Evolutionary conservation across 2,888 invertebrate genomes (phyloP).

Genomic region (Rhodophaea formosa): DNA sequence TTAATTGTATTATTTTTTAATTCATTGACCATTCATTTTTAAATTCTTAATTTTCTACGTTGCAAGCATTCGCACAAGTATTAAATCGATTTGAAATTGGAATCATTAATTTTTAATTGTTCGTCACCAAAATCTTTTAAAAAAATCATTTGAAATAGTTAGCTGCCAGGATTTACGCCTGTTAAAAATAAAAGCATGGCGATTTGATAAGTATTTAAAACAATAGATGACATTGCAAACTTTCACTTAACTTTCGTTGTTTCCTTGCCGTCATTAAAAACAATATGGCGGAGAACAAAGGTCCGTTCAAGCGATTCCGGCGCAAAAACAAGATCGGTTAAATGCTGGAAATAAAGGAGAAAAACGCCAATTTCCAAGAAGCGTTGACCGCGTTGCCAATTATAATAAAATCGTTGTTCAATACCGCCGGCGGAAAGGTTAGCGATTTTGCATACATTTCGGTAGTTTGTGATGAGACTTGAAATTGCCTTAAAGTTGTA

Average conservation of each 20-base stretch:
- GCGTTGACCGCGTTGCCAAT: conserved; percentile 73
- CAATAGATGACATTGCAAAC: conserved; percentile 44
- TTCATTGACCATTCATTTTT: not conserved
- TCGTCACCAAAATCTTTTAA: too few species aligned
- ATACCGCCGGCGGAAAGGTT: conserved; percentile 67
- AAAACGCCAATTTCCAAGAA: conserved; percentile 72
- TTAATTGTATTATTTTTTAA: not conserved
- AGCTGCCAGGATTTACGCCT: conserved; percentile 26
- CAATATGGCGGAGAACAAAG: conserved; percentile 74
- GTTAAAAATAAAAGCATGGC: conserved; percentile 23
- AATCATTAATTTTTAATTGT: not conserved
- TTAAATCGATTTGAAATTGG: not conserved
- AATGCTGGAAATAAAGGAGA: conserved; percentile 67
- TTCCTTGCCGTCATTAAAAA: conserved; percentile 58
- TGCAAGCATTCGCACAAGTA: not conserved
- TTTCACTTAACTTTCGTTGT: conserved; percentile 62
- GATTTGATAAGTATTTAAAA: conserved; percentile 21
- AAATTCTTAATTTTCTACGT: not conserved
- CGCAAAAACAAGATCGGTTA: conserved; percentile 72
- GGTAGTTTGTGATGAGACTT: conserved; percentile 38
- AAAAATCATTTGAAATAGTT: too few species aligned
- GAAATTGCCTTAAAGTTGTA: conserved; percentile 19
- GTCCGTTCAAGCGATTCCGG: conserved; percentile 57
- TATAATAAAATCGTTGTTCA: conserved; percentile 75
- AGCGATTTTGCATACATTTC: conserved; percentile 61